These are phyloP conservation scores for Graptemys geographica DNA, from an alignment of 2,797 vertebrate genomes.

Conservation along the genomic window DNA sequence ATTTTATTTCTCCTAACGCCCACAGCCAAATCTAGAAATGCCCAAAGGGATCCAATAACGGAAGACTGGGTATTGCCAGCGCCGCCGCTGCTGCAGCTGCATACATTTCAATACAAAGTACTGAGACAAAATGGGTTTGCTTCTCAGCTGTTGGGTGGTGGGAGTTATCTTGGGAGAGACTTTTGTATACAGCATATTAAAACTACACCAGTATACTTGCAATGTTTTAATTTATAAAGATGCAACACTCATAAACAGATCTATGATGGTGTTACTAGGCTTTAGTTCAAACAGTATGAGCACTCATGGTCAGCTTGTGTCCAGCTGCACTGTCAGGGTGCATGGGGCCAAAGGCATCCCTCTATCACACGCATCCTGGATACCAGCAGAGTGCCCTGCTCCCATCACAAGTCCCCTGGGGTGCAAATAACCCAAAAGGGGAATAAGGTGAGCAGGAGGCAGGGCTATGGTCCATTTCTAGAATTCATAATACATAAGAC, in stretches of 20 bases:
- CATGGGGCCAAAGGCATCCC: not conserved
- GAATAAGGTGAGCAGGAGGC: not conserved
- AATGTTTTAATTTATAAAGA: not conserved
- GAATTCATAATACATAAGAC: not conserved
- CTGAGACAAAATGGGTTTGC: not conserved
- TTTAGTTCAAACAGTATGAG: not conserved
- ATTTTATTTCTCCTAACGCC: not conserved
- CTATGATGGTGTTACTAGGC: not conserved
- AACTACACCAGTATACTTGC: not conserved
- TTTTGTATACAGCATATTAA: not conserved
- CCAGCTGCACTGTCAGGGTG: not conserved
- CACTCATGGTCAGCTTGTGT: not conserved
- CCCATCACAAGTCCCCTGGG: fast-evolving
- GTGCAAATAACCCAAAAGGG: not conserved
- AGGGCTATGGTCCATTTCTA: not conserved
- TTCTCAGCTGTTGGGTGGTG: not conserved
- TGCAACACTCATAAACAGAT: not conserved
- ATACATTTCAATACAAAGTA: not conserved
- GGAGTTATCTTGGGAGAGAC: not conserved
- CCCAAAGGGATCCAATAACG: not conserved
- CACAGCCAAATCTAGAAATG: not conserved
- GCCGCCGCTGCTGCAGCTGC: not conserved
- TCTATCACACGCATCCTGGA: not conserved
- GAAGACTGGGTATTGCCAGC: not conserved
- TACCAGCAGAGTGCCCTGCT: not conserved